Evolutionary conservation across 1,140 invertebrate species (phyloP).

Genomic region (Drosophila subobscura): DNA sequence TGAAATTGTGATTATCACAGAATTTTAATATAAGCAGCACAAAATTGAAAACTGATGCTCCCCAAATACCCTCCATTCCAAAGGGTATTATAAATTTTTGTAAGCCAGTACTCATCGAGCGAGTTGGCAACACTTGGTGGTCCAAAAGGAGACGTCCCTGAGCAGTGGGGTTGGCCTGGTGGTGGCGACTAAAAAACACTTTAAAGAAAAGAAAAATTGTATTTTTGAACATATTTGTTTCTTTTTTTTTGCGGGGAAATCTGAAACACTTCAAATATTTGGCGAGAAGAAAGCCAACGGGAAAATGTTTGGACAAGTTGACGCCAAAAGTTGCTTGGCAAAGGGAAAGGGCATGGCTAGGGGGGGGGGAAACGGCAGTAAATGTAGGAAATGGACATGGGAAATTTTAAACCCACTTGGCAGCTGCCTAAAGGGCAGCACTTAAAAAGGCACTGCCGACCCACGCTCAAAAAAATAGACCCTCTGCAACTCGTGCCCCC

Average conservation of each 20-base stretch:
- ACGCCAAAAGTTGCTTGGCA: slow-evolving; percentile 45
- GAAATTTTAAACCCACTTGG: slow-evolving; percentile 77
- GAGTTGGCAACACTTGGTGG: slow-evolving; percentile 72
- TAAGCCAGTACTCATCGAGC: slow-evolving; percentile 69
- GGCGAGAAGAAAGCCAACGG: slow-evolving; percentile 49
- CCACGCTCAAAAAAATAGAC: neutral
- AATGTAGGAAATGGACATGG: slow-evolving; percentile 46
- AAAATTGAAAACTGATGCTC: too few species aligned
- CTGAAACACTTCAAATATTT: slow-evolving; percentile 81
- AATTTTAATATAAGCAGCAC: too few species aligned
- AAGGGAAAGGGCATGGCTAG: neutral
- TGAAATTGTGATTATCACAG: too few species aligned
- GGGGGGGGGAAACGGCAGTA: neutral
- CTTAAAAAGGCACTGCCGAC: slow-evolving; percentile 37
- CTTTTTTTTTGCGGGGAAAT: slow-evolving; percentile 44
- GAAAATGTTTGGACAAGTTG: slow-evolving; percentile 69
- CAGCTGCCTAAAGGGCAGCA: slow-evolving; percentile 69
- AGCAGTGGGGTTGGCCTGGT: neutral
- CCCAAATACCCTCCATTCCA: too few species aligned
- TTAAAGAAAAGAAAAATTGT: slow-evolving; percentile 36
- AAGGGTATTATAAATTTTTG: slow-evolving; percentile 27
- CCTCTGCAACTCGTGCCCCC: neutral
- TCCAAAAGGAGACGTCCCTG: slow-evolving; percentile 29
- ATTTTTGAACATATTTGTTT: slow-evolving; percentile 30
- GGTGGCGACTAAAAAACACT: slow-evolving; percentile 34